Conservation (phyloP, 2,888 invertebrate species). For the Amiota communis region DNA sequence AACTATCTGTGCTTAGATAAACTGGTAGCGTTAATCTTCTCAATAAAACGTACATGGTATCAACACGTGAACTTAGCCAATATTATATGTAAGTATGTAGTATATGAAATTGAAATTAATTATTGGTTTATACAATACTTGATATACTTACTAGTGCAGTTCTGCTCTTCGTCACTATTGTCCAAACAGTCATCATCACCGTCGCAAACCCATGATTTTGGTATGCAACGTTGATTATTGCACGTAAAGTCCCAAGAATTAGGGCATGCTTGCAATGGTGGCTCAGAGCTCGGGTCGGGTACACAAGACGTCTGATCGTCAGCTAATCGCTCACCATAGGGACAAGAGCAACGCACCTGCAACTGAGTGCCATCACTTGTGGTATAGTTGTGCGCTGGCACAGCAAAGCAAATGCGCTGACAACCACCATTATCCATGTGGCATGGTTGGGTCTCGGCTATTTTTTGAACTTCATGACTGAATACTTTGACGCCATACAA, state of each 20-base stretch:
- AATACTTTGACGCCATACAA: slow-evolving; percentile 94
- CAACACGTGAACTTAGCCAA: no score
- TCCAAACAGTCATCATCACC: slow-evolving; percentile 97
- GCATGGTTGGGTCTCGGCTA: slow-evolving; percentile 86
- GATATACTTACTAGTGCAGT: slow-evolving; percentile 86
- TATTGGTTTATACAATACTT: no score
- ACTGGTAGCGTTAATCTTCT: no score
- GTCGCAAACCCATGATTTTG: slow-evolving; percentile 96
- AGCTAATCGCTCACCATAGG: slow-evolving; percentile 89
- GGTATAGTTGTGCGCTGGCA: slow-evolving; percentile 77
- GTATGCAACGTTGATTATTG: slow-evolving; percentile 91
- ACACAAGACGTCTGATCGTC: slow-evolving; percentile 82
- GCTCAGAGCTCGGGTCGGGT: slow-evolving; percentile 88
- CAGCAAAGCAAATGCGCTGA: slow-evolving; percentile 94
- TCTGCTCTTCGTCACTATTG: slow-evolving; percentile 95
- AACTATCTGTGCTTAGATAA: no score
- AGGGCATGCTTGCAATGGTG: slow-evolving; percentile 90
- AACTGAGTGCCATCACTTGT: slow-evolving; percentile 68
- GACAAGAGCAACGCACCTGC: slow-evolving; percentile 88
- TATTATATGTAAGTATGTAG: background rate
- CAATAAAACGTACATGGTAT: no score
- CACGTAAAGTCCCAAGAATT: slow-evolving; percentile 96
- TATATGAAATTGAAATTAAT: background rate
- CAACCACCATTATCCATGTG: slow-evolving; percentile 90
- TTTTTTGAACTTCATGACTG: slow-evolving; percentile 82